Conservation (phyloP, 2,888 invertebrate species). For the Exephanes ischioxanthus region DNA sequence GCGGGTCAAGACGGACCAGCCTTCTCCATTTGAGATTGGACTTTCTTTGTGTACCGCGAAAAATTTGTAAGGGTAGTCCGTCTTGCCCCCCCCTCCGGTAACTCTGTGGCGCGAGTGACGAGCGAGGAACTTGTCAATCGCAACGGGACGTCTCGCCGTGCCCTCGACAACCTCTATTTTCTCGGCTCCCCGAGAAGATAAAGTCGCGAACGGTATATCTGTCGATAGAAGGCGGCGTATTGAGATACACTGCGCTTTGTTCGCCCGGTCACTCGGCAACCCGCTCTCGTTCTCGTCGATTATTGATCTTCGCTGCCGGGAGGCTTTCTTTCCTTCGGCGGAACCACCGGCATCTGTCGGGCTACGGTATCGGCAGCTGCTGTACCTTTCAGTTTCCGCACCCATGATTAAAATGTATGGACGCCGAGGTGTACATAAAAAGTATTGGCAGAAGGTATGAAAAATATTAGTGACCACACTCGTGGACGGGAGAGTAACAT, state of each 20-base stretch:
- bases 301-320: slow-evolving; percentile 47
- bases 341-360: slow-evolving; percentile 17
- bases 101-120: neutral
- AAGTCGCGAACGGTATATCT: slow-evolving; percentile 9
- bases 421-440: neutral
- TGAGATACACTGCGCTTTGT: slow-evolving; percentile 13
- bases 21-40: too few species aligned
- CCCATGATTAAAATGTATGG: slow-evolving; percentile 43
- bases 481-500: neutral
- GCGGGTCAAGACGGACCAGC: too few species aligned
- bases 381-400: slow-evolving; percentile 23
- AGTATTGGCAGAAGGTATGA: neutral
- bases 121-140: neutral
- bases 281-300: slow-evolving; percentile 33
- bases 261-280: slow-evolving; percentile 2
- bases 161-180: neutral
- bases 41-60: too few species aligned
- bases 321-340: slow-evolving; percentile 39
- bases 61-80: too few species aligned
- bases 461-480: neutral
- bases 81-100: too few species aligned
- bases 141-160: neutral
- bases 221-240: slow-evolving; percentile 16
- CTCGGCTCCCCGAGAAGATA: neutral
- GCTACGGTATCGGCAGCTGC: slow-evolving; percentile 27